These are phyloP conservation scores for Dromas ardeola DNA, from an alignment of 2,113 vertebrate species.

Conservation along the genomic window DNA sequence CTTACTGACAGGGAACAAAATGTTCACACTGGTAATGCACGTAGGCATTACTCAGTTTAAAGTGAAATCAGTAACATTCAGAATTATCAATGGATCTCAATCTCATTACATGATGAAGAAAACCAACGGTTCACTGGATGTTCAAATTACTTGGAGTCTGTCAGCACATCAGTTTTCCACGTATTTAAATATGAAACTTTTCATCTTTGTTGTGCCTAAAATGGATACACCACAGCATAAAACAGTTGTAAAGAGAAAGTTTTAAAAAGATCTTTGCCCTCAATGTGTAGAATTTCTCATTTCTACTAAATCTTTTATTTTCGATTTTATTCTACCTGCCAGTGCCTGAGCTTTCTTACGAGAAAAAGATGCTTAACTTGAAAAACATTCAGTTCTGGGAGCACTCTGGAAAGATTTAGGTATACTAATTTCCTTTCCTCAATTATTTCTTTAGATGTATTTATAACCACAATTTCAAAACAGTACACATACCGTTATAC, in stretches of 20 bases:
- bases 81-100: background rate
- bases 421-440: background rate
- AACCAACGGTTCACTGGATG: background rate
- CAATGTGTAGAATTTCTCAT: background rate
- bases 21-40: background rate
- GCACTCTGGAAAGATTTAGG: background rate
- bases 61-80: background rate
- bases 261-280: background rate
- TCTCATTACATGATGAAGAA: background rate
- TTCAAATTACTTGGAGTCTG: background rate
- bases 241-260: background rate
- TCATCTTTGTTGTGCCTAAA: background rate
- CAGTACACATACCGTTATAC: background rate
- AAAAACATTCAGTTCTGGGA: background rate
- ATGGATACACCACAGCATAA: background rate
- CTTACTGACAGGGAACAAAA: background rate
- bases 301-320: background rate
- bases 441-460: constrained; percentile 14
- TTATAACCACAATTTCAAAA: background rate
- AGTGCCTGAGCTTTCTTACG: background rate
- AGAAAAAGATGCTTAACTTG: background rate
- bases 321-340: background rate
- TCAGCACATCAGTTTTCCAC: background rate
- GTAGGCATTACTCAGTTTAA: background rate
- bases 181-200: background rate